phyloP scores from a whole-genome alignment of 2,888 invertebrate genomes.

The Sarcophaga subvicina region DNA sequence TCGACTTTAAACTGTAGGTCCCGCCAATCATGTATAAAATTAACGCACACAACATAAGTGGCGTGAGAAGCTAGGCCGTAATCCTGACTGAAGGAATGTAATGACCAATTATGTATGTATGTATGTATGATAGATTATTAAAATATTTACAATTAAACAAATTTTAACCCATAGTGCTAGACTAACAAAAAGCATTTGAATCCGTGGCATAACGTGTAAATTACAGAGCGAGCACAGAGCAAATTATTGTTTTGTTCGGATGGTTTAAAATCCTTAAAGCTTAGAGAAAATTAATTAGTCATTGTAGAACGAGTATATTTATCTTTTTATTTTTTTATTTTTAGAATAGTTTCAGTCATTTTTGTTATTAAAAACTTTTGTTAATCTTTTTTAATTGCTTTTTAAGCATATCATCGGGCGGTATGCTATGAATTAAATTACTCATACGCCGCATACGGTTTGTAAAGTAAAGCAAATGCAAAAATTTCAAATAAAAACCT shows the following conservation, averaged over 20 bases:
- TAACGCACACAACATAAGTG: no score
- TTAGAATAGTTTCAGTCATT: conserved; percentile 55
- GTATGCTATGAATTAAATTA: conserved; percentile 72
- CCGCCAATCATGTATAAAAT: no score
- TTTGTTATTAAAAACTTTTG: conserved; percentile 69
- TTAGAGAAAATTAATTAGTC: conserved; percentile 62
- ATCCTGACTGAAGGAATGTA: no score
- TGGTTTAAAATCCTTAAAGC: conserved; percentile 43
- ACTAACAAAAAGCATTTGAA: conserved; percentile 4
- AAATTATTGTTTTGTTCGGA: conserved; percentile 28
- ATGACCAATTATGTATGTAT: no score
- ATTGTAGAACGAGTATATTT: conserved; percentile 42
- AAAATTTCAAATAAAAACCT: neutral
- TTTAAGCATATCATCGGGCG: conserved; percentile 77
- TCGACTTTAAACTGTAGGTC: no score
- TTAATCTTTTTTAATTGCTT: conserved; percentile 80
- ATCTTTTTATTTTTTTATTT: neutral
- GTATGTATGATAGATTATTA: no score
- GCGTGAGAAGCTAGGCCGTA: no score
- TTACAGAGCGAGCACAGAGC: neutral
- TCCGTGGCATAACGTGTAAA: conserved; percentile 28
- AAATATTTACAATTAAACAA: no score
- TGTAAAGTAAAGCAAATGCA: neutral
- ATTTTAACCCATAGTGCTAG: conserved; percentile 22
- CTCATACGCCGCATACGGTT: conserved; percentile 71